Conservation (phyloP, 1,140 invertebrate genomes). For the Pseudomyrmex pallidus region DNA sequence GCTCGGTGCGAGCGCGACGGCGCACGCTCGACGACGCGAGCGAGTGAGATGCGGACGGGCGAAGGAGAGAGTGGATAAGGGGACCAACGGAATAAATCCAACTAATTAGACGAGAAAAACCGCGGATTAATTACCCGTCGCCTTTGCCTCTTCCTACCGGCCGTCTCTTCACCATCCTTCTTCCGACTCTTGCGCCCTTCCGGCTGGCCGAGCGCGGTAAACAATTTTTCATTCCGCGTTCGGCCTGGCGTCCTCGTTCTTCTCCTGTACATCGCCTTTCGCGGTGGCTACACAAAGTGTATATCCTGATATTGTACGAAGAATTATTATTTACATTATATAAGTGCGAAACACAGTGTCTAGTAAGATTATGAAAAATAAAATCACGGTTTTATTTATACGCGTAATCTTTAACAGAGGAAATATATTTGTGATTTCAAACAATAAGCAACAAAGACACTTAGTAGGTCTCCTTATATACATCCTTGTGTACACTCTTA, state of each 20-base stretch:
- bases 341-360: too few species aligned
- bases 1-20: constrained; percentile 60
- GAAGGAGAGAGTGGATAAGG: constrained; percentile 76
- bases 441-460: background rate
- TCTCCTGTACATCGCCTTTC: constrained; percentile 19
- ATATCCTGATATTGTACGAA: background rate
- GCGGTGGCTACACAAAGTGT: constrained; percentile 15
- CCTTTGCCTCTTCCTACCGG: constrained; percentile 74
- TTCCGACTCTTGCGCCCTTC: constrained; percentile 54
- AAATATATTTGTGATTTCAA: too few species aligned
- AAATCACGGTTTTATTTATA: background rate
- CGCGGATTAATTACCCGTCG: constrained; percentile 84
- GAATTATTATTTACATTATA: background rate
- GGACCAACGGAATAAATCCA: constrained; percentile 84
- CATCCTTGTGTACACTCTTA: constrained; percentile 61
- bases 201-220: constrained; percentile 66
- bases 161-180: constrained; percentile 51
- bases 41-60: constrained; percentile 51
- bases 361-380: background rate
- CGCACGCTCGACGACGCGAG: constrained; percentile 45
- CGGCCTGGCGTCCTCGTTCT: constrained; percentile 44
- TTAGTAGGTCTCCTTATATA: constrained; percentile 20
- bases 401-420: background rate
- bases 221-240: constrained; percentile 76
- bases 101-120: constrained; percentile 85